Evolutionary conservation across 2,797 vertebrate species (phyloP).

Genomic region (Momotus momota): DNA sequence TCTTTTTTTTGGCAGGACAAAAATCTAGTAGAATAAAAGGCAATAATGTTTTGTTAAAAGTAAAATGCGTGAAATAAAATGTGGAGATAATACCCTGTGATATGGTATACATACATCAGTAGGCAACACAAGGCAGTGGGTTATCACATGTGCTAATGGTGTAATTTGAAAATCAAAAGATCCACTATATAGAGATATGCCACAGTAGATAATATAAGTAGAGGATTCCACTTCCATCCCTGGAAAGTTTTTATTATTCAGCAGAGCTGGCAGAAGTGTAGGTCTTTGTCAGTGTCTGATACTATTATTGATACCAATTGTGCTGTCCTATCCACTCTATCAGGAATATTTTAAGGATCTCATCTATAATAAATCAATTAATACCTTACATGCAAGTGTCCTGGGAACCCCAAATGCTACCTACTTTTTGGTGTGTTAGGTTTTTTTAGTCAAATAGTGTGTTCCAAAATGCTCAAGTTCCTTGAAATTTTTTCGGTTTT

Average conservation of each 20-base stretch:
- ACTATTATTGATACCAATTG: not conserved
- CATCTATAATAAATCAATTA: not conserved
- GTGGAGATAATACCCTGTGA: not conserved
- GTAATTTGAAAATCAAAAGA: not conserved
- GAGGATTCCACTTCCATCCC: not conserved
- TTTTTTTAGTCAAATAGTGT: not conserved
- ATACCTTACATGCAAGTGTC: not conserved
- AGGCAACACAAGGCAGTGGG: not conserved
- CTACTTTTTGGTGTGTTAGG: not conserved
- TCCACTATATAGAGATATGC: not conserved
- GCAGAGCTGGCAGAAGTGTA: not conserved
- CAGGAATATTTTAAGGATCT: not conserved
- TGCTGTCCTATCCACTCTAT: not conserved
- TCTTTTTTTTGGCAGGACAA: not conserved
- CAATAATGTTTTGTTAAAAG: not conserved
- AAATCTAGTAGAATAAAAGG: not conserved
- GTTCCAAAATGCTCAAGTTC: not conserved
- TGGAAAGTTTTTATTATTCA: not conserved
- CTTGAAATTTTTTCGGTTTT: not conserved
- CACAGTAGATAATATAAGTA: not conserved
- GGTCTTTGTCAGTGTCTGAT: not conserved
- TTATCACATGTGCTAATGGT: not conserved
- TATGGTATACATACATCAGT: not conserved
- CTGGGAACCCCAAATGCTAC: not conserved
- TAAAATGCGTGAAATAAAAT: not conserved